A percentile compares a stretch with the other conserved stretches of the same genome.
Conservation (phyloP, 2,888 invertebrate species). For the Heliconius cydno region DNA sequence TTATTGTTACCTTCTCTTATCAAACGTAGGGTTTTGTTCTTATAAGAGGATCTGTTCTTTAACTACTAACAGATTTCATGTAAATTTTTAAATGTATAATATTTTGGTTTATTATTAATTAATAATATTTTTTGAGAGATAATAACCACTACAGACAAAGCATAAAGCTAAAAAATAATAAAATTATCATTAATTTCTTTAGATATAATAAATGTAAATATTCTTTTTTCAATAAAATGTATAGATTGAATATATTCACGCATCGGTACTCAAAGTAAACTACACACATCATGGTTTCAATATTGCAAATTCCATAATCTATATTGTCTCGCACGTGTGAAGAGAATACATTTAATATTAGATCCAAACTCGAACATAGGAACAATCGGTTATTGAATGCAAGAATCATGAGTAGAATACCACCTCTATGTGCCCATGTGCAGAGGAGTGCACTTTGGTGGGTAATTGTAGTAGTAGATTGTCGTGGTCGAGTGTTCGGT, state of each 20-base stretch:
- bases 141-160: background rate
- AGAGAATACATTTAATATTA: constrained; percentile 44
- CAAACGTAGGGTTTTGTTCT: constrained; percentile 40
- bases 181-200: background rate
- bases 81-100: background rate
- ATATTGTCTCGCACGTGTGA: constrained; percentile 44
- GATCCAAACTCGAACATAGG: constrained; percentile 41
- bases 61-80: background rate
- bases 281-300: constrained; percentile 39
- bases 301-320: constrained; percentile 46
- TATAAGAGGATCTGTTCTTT: constrained; percentile 18
- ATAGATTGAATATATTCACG: constrained; percentile 17
- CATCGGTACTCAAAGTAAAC: constrained; percentile 28
- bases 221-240: background rate
- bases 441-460: constrained; percentile 56
- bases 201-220: background rate
- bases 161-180: background rate
- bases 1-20: constrained; percentile 56
- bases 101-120: background rate
- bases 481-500: constrained; percentile 75
- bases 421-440: constrained; percentile 22
- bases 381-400: constrained; percentile 46
- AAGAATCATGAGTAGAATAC: constrained; percentile 36
- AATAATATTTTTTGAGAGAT: background rate
- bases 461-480: constrained; percentile 76